Conservation (phyloP, 2,888 invertebrate species). For the Ganaspis brasiliensis region DNA sequence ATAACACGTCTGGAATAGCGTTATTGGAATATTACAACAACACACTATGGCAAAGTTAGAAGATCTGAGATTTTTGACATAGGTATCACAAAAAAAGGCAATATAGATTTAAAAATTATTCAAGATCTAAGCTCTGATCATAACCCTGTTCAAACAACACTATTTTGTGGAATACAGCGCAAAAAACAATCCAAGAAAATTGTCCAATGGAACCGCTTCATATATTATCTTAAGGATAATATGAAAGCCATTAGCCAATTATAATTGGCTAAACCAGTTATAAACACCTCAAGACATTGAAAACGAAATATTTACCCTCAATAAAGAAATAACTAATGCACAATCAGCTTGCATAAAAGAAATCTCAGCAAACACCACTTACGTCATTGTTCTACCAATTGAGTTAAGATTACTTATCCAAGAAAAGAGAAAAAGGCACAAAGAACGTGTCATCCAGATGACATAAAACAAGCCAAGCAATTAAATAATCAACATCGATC, state of each 20-base stretch:
- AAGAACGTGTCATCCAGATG: background rate
- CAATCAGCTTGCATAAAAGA: background rate
- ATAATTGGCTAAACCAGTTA: too few species aligned
- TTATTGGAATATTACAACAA: constrained; percentile 48
- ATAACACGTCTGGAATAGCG: constrained; percentile 44
- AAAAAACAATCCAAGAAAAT: background rate
- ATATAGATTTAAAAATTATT: constrained; percentile 50
- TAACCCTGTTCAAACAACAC: background rate
- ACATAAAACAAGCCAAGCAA: background rate
- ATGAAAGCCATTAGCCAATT: background rate
- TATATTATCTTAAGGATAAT: background rate
- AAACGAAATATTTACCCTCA: background rate
- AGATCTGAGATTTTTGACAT: constrained; percentile 65
- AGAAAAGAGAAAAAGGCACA: background rate
- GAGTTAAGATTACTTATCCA: background rate
- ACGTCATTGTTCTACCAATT: background rate
- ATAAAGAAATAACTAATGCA: background rate
- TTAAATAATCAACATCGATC: background rate
- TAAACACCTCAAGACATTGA: background rate
- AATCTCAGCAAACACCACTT: background rate
- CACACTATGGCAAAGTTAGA: constrained; percentile 63
- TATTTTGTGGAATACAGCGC: background rate
- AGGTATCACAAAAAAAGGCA: constrained; percentile 58
- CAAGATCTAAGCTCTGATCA: constrained; percentile 63
- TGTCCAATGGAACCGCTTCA: background rate